Evolutionary conservation across 2,888 invertebrate species (phyloP), one percentile per base, ranked within the genome.

Genomic region (Pyrochroa serraticornis): DNA sequence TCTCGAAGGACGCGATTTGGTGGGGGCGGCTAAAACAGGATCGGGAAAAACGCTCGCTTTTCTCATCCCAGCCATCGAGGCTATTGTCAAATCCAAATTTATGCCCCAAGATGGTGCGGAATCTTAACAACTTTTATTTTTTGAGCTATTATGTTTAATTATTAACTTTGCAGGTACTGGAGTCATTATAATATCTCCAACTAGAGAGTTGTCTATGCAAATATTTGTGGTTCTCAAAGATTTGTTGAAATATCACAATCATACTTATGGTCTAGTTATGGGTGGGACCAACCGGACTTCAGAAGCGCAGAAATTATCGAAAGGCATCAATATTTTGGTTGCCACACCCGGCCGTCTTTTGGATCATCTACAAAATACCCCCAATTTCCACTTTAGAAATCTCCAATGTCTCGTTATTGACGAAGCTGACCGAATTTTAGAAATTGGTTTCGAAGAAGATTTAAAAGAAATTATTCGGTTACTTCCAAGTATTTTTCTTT

Each of bases 391-490:
- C 58, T 95, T 88, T 75, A 96, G 96, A 81, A 97, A 97, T 79
- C 82, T 97, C 8, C 93, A 96, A 74, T 96, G 95, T 78, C 82
- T 98, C 13, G 85, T 98, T 13, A 95, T 98, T 76, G 98, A 98
- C 78, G 98, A 98, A 81, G 97, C 97, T n/a, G 98, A 98, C 82
- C 85, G 97, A 69, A 96, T 98, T 77, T 82, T 98, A 55, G 96
- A 97, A 76, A 92, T 97, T 76, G 98, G 98, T 45, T 98, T 98
- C 78, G 97, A 98, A 80, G 95, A 97, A 76, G 97, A 98, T 79
- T 87, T 98, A 75, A 95, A 94, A 67, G 93, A 95, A 80, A 97
- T 98, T 63, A 87, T 98, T 32, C 91, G 90, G 72, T 81, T 96
- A 50, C 80, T 98, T 66, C 97, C 98, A 56, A 96, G 95, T 96